These are phyloP conservation scores for Morelia viridis DNA, from an alignment of 2,797 vertebrate genomes.

Conservation along the genomic window DNA sequence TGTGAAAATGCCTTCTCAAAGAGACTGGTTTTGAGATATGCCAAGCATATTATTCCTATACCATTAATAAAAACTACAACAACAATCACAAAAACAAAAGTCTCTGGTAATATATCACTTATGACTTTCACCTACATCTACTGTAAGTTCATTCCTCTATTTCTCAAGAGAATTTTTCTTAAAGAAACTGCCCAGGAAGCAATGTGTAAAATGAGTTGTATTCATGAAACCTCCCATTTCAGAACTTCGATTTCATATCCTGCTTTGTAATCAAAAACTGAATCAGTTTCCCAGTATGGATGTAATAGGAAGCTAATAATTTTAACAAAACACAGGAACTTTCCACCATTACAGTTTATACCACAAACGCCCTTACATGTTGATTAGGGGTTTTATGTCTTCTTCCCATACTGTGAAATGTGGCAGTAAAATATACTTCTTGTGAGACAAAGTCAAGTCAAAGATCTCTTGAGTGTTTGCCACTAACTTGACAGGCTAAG, in stretches of 20 bases:
- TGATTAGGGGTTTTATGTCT: not conserved
- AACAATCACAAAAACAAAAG: not conserved
- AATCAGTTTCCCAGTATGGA: not conserved
- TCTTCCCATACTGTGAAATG: not conserved
- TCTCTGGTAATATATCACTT: not conserved
- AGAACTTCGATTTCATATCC: not conserved
- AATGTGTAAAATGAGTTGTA: not conserved
- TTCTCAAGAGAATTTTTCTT: not conserved
- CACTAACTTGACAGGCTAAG: not conserved
- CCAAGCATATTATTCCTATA: not conserved
- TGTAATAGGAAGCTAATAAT: not conserved
- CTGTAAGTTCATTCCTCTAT: not conserved
- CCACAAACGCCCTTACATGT: not conserved
- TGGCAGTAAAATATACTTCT: not conserved
- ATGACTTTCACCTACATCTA: not conserved
- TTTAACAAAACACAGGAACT: not conserved
- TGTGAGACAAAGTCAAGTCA: not conserved
- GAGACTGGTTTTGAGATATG: not conserved
- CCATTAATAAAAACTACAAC: not conserved
- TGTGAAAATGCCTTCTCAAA: not conserved
- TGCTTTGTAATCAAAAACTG: not conserved
- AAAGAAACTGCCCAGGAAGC: not conserved
- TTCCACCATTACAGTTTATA: not conserved
- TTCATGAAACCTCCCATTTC: not conserved
- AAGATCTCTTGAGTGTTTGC: not conserved